A percentile compares a stretch with the other conserved stretches of the same genome.
Evolutionary conservation across 35 echinoderm and acorn worm genomes (phyloP).

Genomic region (Holothuria glaberrima): DNA sequence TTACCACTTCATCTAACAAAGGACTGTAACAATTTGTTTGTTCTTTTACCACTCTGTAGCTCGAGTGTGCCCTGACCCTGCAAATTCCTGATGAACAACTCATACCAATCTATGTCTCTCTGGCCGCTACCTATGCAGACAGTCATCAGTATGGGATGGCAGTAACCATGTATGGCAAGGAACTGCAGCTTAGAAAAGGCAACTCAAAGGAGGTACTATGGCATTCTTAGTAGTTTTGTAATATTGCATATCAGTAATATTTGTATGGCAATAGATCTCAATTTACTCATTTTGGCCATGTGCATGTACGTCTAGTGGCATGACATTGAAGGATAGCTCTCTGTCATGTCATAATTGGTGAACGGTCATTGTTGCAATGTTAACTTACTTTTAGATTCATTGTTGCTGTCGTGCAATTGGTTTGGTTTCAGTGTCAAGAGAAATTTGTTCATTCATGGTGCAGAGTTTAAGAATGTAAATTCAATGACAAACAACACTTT

Average conservation of each 20-base stretch:
- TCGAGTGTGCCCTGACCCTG: conserved; percentile 74
- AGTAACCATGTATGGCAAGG: conserved; percentile 83
- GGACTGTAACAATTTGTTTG: neutral
- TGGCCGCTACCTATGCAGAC: conserved; percentile 91
- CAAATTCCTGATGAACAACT: conserved; percentile 53
- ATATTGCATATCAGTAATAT: too few species aligned
- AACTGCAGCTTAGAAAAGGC: conserved; percentile 83
- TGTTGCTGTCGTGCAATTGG: too few species aligned
- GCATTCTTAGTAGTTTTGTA: too few species aligned
- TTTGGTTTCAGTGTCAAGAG: too few species aligned
- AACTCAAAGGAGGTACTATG: conserved; percentile 81
- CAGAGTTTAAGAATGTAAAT: too few species aligned
- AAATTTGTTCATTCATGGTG: too few species aligned
- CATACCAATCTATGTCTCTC: conserved; percentile 87
- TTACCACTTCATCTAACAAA: too few species aligned
- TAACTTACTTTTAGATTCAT: too few species aligned
- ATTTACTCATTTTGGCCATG: neutral
- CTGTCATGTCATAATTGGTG: too few species aligned
- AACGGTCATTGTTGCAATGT: too few species aligned
- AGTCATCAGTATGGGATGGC: conserved; percentile 80
- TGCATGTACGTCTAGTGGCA: neutral
- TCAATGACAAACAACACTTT: too few species aligned
- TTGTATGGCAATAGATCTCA: neutral
- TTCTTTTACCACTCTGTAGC: conserved; percentile 54
- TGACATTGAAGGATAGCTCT: neutral